These are phyloP conservation scores for Oreochromis tanganicae DNA, from an alignment of 2,113 vertebrate genomes.

Conservation along the genomic window DNA sequence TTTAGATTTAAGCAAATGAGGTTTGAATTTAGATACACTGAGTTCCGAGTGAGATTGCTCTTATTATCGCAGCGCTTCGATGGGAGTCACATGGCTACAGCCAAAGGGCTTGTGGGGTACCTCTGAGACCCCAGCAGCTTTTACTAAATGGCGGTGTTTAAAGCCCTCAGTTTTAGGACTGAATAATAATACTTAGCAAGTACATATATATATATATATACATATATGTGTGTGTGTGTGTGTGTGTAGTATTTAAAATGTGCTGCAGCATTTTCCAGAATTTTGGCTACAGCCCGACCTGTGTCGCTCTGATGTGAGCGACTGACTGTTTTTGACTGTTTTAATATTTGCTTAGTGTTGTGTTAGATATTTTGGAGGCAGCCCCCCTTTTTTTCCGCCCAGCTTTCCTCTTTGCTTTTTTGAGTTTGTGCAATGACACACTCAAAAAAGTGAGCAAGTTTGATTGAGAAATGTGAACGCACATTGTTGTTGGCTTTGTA, in stretches of 20 bases:
- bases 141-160: background rate
- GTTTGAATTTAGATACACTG: background rate
- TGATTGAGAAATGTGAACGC: background rate
- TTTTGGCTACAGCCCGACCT: background rate
- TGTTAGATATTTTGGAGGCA: background rate
- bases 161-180: background rate
- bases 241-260: background rate
- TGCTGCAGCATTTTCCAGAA: background rate
- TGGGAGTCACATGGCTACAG: background rate
- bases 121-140: background rate
- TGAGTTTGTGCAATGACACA: background rate
- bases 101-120: background rate
- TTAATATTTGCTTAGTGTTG: background rate
- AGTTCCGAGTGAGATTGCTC: background rate
- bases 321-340: background rate
- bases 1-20: background rate
- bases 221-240: background rate
- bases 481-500: background rate
- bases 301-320: background rate
- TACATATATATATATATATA: fast-evolving
- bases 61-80: background rate
- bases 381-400: background rate
- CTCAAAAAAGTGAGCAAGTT: background rate
- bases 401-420: background rate
- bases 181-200: background rate